Evolutionary conservation across 2,113 vertebrate genomes (phyloP), one percentile per base, ranked within the genome.

Genomic region (Rhipidura dahli): DNA sequence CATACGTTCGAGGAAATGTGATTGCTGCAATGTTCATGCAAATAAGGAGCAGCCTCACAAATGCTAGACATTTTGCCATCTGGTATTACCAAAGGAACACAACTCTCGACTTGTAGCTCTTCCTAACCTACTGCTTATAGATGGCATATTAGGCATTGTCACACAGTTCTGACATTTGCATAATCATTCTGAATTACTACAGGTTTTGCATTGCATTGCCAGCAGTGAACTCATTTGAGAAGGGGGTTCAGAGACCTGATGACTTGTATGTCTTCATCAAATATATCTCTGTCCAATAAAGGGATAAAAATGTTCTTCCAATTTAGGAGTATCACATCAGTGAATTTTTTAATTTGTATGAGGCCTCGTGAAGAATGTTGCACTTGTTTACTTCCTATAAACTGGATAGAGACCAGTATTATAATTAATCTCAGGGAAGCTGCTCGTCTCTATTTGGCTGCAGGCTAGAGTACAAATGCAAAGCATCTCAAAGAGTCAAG

Each of bases 11-110:
- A 96, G 75, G 70, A 95, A 88, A 72, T 94, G 66, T 47, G 79
- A 71, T 88, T 97, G 80, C 84, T 97, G 56, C 92, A 93, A 69
- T 96, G 89, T 87, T 95, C 92, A 94, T 85, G 85, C 95, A 97
- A 96, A 97, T 93, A 90, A 93, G 92, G 47, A 95, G 56, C 84
- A 91, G 72, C 61, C 76, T 96, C 80, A 79, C 85, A 95, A 96
- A 90, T 94, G 91, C 93, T 91, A 90, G 73, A 89, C 75, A 93
- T 96, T 89, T 94, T 95, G 33, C 93, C 93, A 90, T 97, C 90
- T 97, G 93, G 72, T 92, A 59, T 75, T 94, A 94, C 90, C 73
- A 94, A 89, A 97, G 91, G 68, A 86, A 78, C 50, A 54, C 31
- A 92, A 44, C 54, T 94, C 13, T 28, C 56, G 53, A 82, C 78